Percentiles rank a stretch among this genome's conserved stretches.
Evolutionary conservation across 2,888 invertebrate species (phyloP).

Genomic region (Amblyteles armatorius): DNA sequence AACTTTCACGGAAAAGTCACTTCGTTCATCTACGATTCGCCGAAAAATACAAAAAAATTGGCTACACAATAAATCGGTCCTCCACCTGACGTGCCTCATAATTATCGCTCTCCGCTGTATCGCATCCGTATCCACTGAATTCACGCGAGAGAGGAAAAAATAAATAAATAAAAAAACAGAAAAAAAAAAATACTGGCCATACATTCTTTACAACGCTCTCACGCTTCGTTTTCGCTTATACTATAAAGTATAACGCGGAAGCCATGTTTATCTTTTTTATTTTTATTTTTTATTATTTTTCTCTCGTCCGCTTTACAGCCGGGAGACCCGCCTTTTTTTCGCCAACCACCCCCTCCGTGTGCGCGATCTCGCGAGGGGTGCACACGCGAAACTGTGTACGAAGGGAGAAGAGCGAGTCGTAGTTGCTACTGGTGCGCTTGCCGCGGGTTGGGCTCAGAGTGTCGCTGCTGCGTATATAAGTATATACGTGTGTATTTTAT

Average conservation of each 20-base stretch:
- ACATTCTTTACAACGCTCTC: constrained; percentile 35
- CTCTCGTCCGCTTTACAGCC: constrained; percentile 15
- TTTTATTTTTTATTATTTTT: constrained; percentile 19
- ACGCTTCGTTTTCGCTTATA: constrained; percentile 20
- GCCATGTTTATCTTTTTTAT: constrained; percentile 41
- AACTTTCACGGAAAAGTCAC: not conserved
- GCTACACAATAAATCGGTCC: not conserved
- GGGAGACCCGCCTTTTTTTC: constrained; percentile 44
- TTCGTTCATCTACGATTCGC: not conserved
- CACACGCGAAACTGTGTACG: constrained; percentile 42
- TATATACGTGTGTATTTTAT: not conserved
- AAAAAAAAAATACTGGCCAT: constrained; percentile 1
- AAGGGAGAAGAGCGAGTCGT: constrained; percentile 40
- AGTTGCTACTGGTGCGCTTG: constrained; percentile 20
- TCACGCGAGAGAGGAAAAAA: constrained; percentile 19
- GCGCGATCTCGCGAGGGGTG: constrained; percentile 43
- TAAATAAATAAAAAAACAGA: not conserved
- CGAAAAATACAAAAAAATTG: not conserved
- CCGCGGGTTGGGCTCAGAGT: constrained; percentile 45
- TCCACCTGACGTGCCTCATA: not conserved
- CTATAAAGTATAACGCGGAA: constrained; percentile 52
- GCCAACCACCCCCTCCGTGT: constrained; percentile 15
- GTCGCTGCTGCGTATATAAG: constrained; percentile 18
- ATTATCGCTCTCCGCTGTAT: not conserved
- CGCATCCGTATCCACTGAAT: constrained; percentile 12